A percentile compares a stretch with the other conserved stretches of the same genome.
Evolutionary conservation across 1,140 invertebrate genomes (phyloP).

Genomic region (Drosophila takahashii): DNA sequence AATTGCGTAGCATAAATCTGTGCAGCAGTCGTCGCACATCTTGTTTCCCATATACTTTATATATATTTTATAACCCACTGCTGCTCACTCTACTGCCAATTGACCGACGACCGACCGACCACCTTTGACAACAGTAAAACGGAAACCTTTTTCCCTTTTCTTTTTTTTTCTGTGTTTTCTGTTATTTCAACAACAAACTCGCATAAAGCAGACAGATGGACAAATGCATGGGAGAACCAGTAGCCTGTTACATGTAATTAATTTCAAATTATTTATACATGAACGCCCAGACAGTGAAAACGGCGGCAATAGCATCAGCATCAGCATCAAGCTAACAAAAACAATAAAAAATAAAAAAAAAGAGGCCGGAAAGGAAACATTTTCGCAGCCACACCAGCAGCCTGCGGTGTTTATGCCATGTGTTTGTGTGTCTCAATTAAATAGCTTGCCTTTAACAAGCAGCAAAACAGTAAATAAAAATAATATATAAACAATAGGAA

Average conservation of each 20-base stretch:
- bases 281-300: slow-evolving; percentile 58
- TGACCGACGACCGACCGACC: slow-evolving; percentile 27
- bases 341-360: slow-evolving; percentile 12
- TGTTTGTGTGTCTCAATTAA: slow-evolving; percentile 55
- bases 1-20: slow-evolving; percentile 80
- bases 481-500: slow-evolving; percentile 1
- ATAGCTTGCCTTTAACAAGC: slow-evolving; percentile 17
- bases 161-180: neutral
- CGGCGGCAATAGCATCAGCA: slow-evolving; percentile 5
- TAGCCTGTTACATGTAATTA: slow-evolving; percentile 81
- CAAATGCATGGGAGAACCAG: slow-evolving; percentile 20
- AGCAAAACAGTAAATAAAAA: slow-evolving; percentile 44
- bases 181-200: slow-evolving; percentile 45
- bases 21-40: slow-evolving; percentile 68
- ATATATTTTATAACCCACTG: slow-evolving; percentile 64
- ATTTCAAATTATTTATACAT: slow-evolving; percentile 84
- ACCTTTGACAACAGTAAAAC: slow-evolving; percentile 55
- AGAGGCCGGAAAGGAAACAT: slow-evolving; percentile 14
- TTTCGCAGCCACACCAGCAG: slow-evolving; percentile 31
- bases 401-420: slow-evolving; percentile 50
- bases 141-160: slow-evolving; percentile 21
- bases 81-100: slow-evolving; percentile 26
- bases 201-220: slow-evolving; percentile 32
- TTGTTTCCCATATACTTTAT: slow-evolving; percentile 59
- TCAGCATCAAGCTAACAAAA: slow-evolving; percentile 35